Percentiles rank a stretch among this genome's conserved stretches.
Conservation (phyloP, 2,888 invertebrate species). For the Pocota personata region DNA sequence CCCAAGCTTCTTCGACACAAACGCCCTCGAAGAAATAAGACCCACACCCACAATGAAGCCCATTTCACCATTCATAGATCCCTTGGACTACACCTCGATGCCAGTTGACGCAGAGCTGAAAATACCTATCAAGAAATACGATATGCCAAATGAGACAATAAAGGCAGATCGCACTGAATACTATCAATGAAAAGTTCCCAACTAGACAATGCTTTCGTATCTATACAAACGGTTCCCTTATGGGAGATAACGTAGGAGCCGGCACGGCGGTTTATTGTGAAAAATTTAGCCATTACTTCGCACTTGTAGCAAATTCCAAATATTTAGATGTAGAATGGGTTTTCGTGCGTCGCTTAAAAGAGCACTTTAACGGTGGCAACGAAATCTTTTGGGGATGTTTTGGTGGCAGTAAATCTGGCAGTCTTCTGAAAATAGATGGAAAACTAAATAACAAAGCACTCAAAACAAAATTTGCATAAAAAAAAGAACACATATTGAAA, state of each 20-base stretch:
- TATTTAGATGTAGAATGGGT: too few species aligned
- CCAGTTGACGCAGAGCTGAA: neutral
- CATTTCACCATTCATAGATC: neutral
- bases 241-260: neutral
- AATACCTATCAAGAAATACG: neutral
- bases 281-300: neutral
- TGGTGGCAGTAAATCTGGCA: too few species aligned
- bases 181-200: neutral
- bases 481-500: too few species aligned
- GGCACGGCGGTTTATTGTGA: neutral
- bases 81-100: neutral
- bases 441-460: too few species aligned
- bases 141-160: neutral
- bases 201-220: neutral
- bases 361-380: too few species aligned
- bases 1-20: neutral
- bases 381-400: too few species aligned
- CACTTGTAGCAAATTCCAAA: too few species aligned
- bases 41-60: neutral
- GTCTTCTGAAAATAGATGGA: too few species aligned
- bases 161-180: neutral
- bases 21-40: neutral
- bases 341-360: too few species aligned
- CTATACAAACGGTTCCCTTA: neutral
- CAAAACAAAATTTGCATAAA: too few species aligned